Conservation (phyloP, 2,797 vertebrate genomes). For the Lerista edwardsae region DNA sequence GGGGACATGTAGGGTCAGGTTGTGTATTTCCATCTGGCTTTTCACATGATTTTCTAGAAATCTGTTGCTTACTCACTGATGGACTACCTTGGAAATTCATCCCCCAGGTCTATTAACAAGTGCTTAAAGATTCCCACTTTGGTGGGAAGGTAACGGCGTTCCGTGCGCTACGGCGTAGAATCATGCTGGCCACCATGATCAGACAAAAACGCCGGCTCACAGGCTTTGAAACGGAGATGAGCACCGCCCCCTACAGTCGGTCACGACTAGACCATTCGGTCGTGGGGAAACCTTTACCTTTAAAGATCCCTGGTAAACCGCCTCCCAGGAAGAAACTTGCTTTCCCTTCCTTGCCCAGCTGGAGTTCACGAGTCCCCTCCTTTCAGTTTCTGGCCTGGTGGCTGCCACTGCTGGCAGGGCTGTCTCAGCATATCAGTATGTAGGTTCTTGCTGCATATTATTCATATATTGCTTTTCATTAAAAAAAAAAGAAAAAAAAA, state of each 20-base stretch:
- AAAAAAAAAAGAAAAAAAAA: too few relatives aligned
- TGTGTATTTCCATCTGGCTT: neutral
- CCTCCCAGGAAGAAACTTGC: neutral
- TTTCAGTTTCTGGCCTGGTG: neutral
- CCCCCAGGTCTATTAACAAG: neutral
- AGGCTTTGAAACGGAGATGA: too few relatives aligned
- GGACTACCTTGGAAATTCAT: neutral
- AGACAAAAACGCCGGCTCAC: too few relatives aligned
- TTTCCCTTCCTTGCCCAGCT: neutral
- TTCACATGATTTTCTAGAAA: neutral
- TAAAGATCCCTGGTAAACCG: neutral
- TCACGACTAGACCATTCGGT: too few relatives aligned
- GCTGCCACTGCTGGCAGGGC: neutral
- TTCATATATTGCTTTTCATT: too few relatives aligned
- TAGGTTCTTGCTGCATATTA: neutral
- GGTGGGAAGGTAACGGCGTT: too few relatives aligned
- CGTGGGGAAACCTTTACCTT: too few relatives aligned
- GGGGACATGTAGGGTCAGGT: neutral
- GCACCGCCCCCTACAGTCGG: too few relatives aligned
- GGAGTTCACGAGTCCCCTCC: neutral
- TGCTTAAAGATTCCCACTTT: neutral
- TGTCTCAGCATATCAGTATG: neutral
- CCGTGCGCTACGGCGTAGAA: too few relatives aligned
- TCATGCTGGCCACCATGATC: too few relatives aligned
- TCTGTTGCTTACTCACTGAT: neutral